phyloP scores from a whole-genome alignment of 2,888 invertebrate species.

The Pycnomerus fuliginosus region DNA sequence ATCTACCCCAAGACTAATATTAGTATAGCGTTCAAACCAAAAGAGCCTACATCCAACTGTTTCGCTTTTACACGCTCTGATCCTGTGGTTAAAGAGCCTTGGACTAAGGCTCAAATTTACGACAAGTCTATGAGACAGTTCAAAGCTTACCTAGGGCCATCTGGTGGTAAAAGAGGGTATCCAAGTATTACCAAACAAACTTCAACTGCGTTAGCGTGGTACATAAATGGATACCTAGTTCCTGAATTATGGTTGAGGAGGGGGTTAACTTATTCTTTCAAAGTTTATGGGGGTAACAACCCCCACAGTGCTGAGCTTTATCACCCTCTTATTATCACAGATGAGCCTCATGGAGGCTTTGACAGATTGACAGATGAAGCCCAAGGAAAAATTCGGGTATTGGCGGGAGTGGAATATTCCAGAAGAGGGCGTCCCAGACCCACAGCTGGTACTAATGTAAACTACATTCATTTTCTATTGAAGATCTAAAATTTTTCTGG shows the following conservation, averaged over 20 bases:
- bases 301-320: slow-evolving; percentile 82
- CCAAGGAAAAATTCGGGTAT: slow-evolving; percentile 68
- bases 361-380: slow-evolving; percentile 71
- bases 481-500: no score
- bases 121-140: slow-evolving; percentile 75
- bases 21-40: slow-evolving; percentile 64
- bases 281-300: slow-evolving; percentile 82
- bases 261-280: slow-evolving; percentile 81
- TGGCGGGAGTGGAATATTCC: slow-evolving; percentile 81
- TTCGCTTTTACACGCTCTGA: slow-evolving; percentile 64
- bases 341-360: slow-evolving; percentile 81
- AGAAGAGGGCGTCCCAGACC: slow-evolving; percentile 78
- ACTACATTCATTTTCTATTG: no score
- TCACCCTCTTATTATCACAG: slow-evolving; percentile 87
- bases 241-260: slow-evolving; percentile 86
- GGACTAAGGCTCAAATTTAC: slow-evolving; percentile 66
- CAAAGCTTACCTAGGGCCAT: slow-evolving; percentile 78
- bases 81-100: slow-evolving; percentile 51
- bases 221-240: slow-evolving; percentile 85
- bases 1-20: slow-evolving; percentile 73
- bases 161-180: slow-evolving; percentile 78
- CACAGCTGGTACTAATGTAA: slow-evolving; percentile 62
- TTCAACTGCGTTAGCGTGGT: slow-evolving; percentile 80
- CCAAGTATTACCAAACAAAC: slow-evolving; percentile 70
- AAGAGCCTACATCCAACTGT: slow-evolving; percentile 69